Evolutionary conservation across 2,113 vertebrate species (phyloP).

Genomic region (Sceloporus undulatus): DNA sequence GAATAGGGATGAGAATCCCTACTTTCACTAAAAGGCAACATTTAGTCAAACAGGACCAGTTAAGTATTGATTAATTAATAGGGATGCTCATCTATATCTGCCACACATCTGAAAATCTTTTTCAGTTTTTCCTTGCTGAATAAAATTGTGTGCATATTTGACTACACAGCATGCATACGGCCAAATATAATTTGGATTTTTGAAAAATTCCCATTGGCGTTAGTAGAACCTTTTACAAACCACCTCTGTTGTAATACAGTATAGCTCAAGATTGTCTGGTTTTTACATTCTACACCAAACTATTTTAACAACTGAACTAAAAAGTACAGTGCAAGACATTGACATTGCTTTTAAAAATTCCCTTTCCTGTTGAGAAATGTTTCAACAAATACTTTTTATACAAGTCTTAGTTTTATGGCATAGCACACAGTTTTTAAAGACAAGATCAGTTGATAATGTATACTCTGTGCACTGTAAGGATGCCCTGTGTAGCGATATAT

Average conservation of each 20-base stretch:
- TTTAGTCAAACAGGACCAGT: background rate
- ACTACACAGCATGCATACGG: constrained; percentile 75
- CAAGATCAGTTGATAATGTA: constrained; percentile 81
- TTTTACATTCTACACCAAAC: constrained; percentile 63
- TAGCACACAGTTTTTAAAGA: constrained; percentile 82
- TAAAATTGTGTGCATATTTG: constrained; percentile 44
- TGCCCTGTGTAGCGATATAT: constrained; percentile 83
- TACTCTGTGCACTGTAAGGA: constrained; percentile 84
- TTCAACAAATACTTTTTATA: constrained; percentile 68
- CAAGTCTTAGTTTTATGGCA: constrained; percentile 77
- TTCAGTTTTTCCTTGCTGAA: background rate
- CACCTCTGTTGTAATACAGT: constrained; percentile 58
- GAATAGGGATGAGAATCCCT: background rate
- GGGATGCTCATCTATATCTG: background rate
- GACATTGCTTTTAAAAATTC: constrained; percentile 53
- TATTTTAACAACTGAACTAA: constrained; percentile 66
- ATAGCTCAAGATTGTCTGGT: constrained; percentile 50
- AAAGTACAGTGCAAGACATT: constrained; percentile 64
- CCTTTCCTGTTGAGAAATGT: constrained; percentile 67
- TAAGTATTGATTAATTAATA: background rate
- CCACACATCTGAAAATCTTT: background rate
- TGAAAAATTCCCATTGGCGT: constrained; percentile 63
- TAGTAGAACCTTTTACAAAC: constrained; percentile 55
- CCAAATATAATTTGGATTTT: constrained; percentile 76
- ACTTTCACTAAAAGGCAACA: background rate